Evolutionary conservation across 64 coral and sea anemone species (phyloP).

Genomic region (Porites australiensis): DNA sequence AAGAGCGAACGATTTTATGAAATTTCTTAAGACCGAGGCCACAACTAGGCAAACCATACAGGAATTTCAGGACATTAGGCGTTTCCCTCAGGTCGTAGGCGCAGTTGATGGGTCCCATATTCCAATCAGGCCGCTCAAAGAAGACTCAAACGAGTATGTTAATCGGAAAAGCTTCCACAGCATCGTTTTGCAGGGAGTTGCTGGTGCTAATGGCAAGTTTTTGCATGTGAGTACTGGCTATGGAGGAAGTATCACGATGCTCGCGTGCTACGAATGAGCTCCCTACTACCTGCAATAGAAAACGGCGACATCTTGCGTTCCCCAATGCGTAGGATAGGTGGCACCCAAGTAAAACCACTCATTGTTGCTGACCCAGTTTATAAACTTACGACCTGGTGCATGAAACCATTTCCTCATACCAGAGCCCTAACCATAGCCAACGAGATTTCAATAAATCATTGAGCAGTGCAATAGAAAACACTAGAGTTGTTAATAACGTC

Average conservation of each 20-base stretch:
- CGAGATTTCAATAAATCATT: conserved; percentile 15
- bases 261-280: conserved; percentile 37
- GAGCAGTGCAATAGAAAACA: too few species aligned
- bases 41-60: too few species aligned
- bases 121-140: neutral
- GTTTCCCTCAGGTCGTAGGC: neutral
- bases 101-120: conserved; percentile 16
- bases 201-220: neutral
- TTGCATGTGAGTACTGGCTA: conserved; percentile 44
- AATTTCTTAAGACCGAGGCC: too few species aligned
- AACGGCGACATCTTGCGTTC: conserved; percentile 25
- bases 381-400: conserved; percentile 47
- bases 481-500: too few species aligned
- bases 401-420: conserved; percentile 42
- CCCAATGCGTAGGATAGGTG: conserved; percentile 13
- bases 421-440: conserved; percentile 35
- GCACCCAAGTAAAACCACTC: conserved; percentile 8
- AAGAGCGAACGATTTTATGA: too few species aligned
- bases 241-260: conserved; percentile 57
- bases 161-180: neutral
- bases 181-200: conserved; percentile 17
- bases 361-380: conserved; percentile 36
- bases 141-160: neutral
- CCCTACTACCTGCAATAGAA: conserved; percentile 3
- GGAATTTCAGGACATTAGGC: neutral